Conservation (phyloP, 37 sponge, comb jelly and placozoan species). For the Axinella damicornis region DNA sequence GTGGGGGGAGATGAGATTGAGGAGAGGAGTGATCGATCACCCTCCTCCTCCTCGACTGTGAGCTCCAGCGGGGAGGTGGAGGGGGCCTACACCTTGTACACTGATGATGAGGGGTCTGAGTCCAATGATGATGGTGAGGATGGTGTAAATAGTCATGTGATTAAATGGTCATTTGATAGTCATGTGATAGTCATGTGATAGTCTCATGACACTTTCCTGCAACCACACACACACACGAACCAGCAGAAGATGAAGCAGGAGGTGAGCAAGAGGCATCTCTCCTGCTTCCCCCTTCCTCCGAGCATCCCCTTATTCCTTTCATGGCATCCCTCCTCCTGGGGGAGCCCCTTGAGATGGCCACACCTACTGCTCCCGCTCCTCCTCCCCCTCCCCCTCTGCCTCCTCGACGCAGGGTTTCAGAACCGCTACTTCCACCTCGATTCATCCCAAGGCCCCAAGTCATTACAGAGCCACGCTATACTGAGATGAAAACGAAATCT, state of each 20-base stretch:
- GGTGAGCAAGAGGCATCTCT: not conserved
- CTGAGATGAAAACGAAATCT: conserved; percentile 33
- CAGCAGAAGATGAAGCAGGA: conserved; percentile 17
- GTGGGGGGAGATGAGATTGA: not conserved
- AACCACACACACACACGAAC: no score
- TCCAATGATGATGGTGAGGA: conserved; percentile 17
- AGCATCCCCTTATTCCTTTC: not conserved
- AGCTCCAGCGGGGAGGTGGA: conserved; percentile 69
- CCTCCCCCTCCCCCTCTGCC: conserved; percentile 52
- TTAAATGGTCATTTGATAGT: not conserved
- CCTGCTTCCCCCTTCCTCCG: not conserved
- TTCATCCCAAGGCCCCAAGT: not conserved
- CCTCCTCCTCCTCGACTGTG: conserved; percentile 52
- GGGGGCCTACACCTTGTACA: conserved; percentile 50
- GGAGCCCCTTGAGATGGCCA: no score
- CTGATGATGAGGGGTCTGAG: not conserved
- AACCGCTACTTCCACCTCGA: not conserved
- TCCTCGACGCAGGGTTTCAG: not conserved
- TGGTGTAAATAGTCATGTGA: conserved; percentile 13
- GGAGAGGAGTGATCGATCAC: conserved; percentile 15
- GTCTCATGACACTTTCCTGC: no score
- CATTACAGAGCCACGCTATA: not conserved
- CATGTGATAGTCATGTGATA: not conserved
- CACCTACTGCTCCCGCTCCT: not conserved
- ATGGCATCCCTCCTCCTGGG: conserved; percentile 9